Evolutionary conservation across 2,113 vertebrate genomes (phyloP).

Genomic region (Microtus oregoni): DNA sequence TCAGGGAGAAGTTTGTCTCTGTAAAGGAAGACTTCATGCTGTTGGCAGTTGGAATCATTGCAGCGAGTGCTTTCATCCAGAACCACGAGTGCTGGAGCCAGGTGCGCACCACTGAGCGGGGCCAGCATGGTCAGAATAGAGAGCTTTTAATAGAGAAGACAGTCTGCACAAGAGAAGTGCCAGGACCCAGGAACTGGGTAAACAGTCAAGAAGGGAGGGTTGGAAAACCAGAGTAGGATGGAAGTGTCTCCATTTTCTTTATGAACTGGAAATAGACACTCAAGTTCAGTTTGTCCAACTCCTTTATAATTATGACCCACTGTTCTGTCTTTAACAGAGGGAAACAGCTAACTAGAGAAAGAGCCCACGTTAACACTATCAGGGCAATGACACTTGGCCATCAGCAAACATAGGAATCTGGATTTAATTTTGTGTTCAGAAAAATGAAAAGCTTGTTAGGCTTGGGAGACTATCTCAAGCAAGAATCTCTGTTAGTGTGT

Average conservation of each 20-base stretch:
- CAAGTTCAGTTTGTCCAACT: background rate
- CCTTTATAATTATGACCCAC: background rate
- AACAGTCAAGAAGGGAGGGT: background rate
- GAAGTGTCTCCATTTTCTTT: background rate
- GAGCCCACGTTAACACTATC: background rate
- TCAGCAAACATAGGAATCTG: slow-evolving; percentile 46
- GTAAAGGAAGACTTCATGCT: slow-evolving; percentile 98
- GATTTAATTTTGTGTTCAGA: background rate
- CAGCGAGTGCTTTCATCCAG: slow-evolving; percentile 91
- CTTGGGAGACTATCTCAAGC: slow-evolving; percentile 1
- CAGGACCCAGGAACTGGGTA: background rate
- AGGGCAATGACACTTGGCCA: slow-evolving; percentile 38
- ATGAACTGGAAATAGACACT: background rate
- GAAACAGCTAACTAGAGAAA: slow-evolving; percentile 29
- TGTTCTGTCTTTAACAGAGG: slow-evolving; percentile 8
- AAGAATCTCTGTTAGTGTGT: slow-evolving; percentile 1
- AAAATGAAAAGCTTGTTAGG: slow-evolving; percentile 32
- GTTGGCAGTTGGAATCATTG: slow-evolving; percentile 92
- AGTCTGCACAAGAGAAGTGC: background rate
- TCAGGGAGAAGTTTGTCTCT: slow-evolving; percentile 92
- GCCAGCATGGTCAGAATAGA: background rate
- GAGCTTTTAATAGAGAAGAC: slow-evolving; percentile 29
- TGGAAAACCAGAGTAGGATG: background rate
- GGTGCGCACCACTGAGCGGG: slow-evolving; percentile 84
- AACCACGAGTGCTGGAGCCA: slow-evolving; percentile 87